Evolutionary conservation across 2,888 invertebrate genomes (phyloP).

Genomic region (Drosophila infuscata): DNA sequence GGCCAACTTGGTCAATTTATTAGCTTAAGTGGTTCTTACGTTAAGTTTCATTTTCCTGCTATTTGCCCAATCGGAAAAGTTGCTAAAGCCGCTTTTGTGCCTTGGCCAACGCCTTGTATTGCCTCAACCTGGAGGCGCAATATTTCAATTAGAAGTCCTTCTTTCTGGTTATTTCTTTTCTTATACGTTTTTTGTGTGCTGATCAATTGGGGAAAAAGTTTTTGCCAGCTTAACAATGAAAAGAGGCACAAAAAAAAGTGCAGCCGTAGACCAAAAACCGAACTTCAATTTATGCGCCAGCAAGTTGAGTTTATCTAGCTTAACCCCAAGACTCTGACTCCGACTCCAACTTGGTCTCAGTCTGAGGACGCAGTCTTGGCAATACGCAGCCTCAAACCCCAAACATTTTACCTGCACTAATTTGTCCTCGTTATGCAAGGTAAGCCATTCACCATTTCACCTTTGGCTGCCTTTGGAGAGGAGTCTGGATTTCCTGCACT

Average conservation of each 20-base stretch:
- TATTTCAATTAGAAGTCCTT: constrained; percentile 63
- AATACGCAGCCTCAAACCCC: constrained; percentile 8
- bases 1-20: constrained; percentile 46
- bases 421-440: constrained; percentile 70
- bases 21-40: constrained; percentile 61
- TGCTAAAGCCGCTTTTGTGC: constrained; percentile 56
- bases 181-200: constrained; percentile 23
- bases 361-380: constrained; percentile 1
- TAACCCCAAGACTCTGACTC: constrained; percentile 23
- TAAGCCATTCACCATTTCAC: constrained; percentile 51
- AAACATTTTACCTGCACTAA: constrained; percentile 37
- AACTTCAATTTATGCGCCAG: constrained; percentile 55
- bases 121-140: constrained; percentile 38
- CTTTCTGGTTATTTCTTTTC: constrained; percentile 18
- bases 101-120: constrained; percentile 19
- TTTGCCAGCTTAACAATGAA: constrained; percentile 51
- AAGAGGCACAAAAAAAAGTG: constrained; percentile 31
- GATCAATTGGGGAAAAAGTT: constrained; percentile 67
- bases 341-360: neutral
- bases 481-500: constrained; percentile 38
- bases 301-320: constrained; percentile 55
- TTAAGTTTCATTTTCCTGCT: constrained; percentile 37
- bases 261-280: constrained; percentile 43
- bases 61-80: constrained; percentile 69
- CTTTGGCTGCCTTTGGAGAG: constrained; percentile 20